Evolutionary conservation across 2,113 vertebrate genomes (phyloP), one percentile per base, ranked within the genome.

Genomic region (Desmodus rotundus): DNA sequence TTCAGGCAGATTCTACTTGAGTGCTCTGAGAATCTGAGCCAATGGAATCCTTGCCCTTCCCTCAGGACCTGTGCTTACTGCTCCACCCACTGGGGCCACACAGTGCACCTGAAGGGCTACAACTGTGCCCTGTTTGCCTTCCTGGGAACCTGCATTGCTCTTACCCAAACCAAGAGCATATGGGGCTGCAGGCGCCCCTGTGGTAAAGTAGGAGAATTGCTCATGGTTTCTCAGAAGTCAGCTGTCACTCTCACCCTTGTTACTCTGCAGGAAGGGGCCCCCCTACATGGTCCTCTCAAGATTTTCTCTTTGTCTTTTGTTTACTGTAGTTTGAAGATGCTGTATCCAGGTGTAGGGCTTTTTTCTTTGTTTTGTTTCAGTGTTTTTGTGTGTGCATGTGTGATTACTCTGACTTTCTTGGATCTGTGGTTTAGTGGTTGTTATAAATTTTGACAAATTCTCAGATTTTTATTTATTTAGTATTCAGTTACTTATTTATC

Each of bases 171-270:
- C 22, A 50, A 45, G 41, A 4, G 11, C 3, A 28, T 22, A 36
- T 0, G 36, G 63, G 38, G 77, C 54, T 5, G 16, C 41, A 16
- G 3, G n/a, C 3, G 1, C 31, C 24, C 33, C 41, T 17, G 0
- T 1, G 16, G 16, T 26, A n/a, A 72, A 82, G 65, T 22, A 24
- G 33, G 76, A 47, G 6, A 38, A 31, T 14, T 7, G 10, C 85
- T 45, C 19, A 22, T 3, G 20, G 31, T 58, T 45, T 82, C 50
- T 10, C 3, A 45, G 31, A 36, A 82, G 77, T 20, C 33, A 7
- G 12, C 65, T 20, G 33, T 61, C 26, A 10, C 19, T 63, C 15
- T 20, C 9, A 20, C 4, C 67, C 3, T 0, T 1, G 41, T 17
- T 73, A 4, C 54, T 50, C 54, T 22, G 7, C 17, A 38, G 54